These are phyloP conservation scores for Orthosia gothica DNA, from an alignment of 2,888 invertebrate species.

Conservation along the genomic window DNA sequence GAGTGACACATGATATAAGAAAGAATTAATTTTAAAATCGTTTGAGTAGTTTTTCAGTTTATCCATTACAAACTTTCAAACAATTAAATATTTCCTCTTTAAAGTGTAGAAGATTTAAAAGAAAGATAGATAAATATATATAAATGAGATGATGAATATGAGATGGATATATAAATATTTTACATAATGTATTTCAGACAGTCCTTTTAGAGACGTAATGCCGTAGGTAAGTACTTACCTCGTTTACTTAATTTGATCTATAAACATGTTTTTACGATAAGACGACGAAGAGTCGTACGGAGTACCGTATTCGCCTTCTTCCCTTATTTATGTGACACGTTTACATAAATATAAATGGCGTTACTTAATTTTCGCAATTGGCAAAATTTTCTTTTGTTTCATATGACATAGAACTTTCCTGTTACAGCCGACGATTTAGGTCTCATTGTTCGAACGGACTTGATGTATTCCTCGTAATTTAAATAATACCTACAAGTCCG, in stretches of 20 bases:
- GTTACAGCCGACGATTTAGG: conserved; percentile 36
- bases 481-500: conserved; percentile 27
- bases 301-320: conserved; percentile 31
- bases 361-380: conserved; percentile 15
- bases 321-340: conserved; percentile 12
- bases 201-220: conserved; percentile 22
- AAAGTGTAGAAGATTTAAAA: neutral
- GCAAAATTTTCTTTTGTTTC: conserved; percentile 36
- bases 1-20: too few species aligned
- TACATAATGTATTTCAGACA: conserved; percentile 3
- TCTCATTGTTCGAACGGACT: conserved; percentile 45
- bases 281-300: conserved; percentile 6
- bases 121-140: too few species aligned
- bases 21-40: too few species aligned
- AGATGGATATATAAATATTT: neutral
- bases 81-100: too few species aligned
- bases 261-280: conserved; percentile 35
- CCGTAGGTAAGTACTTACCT: neutral
- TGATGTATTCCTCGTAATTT: conserved; percentile 13
- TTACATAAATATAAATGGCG: conserved; percentile 8
- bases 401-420: conserved; percentile 19
- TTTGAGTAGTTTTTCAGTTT: too few species aligned
- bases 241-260: conserved; percentile 29
- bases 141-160: too few species aligned
- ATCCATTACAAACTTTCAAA: too few species aligned